Base-by-base conservation (phyloP, 2,113 vertebrate species). In the Rhinichthys klamathensis region DNA sequence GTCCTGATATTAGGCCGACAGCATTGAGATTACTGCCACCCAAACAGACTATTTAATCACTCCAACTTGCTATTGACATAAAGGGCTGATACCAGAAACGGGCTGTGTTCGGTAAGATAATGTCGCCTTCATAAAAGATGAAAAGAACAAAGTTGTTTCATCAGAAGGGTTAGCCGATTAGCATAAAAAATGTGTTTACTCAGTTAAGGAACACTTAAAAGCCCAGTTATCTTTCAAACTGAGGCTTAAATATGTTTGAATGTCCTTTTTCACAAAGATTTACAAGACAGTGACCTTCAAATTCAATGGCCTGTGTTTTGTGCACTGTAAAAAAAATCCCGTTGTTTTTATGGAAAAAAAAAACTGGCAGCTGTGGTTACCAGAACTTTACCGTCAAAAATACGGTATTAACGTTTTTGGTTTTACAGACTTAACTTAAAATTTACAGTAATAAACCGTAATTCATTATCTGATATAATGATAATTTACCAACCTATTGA, bases 21-120 rank as follows among this genome's bases (percentile, higher is more conserved):
- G 46, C 49, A 41, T 6, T 3, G 69, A 79, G 49, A 63, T 80
- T 49, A 56, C 51, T 77, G 9, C 27, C 21, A 82, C 78, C 74
- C 67, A 70, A 84, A 84, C 61, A 60, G 54, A 63, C 76, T 76
- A 41, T 60, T 61, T 69, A 84, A 85, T 80, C 46, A 87, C 79
- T 72, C n/a, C 25, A 23, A 58, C 73, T 86, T 16, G 72, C 11
- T 15, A 84, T 67, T 83, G n/a, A 51, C 89, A 54, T 84, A 73
- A 87, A 61, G 54, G 76, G 2, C 30, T 80, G 60, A 87, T 86
- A 77, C 32, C 30, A 79, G 60, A 80, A 54, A 32, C 30, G 25
- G 25, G 77, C 81, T 72, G 51, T 83, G 38, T 67, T 46, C 25
- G 25, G 18, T 70, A 78, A 12, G 56, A 84, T 44, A 73, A 87